A percentile compares a stretch with the other conserved stretches of the same genome.
phyloP scores from a whole-genome alignment of 2,888 invertebrate genomes.

The Plemyria rubiginata region DNA sequence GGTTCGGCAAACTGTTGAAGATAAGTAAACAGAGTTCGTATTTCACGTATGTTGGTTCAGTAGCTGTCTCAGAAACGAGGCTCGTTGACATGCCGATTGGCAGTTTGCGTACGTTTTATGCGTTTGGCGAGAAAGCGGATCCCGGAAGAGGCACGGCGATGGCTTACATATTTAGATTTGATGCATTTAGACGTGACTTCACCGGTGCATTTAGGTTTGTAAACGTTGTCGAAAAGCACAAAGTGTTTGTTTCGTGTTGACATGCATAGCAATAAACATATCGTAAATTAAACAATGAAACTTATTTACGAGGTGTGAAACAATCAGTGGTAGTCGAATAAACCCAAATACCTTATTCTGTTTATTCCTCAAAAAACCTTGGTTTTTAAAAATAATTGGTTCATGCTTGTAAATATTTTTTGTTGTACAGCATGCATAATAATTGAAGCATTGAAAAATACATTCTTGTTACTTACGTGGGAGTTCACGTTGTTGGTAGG shows the following conservation, averaged over 20 bases:
- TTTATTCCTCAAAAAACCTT: not conserved
- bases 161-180: slow-evolving; percentile 74
- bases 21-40: slow-evolving; percentile 63
- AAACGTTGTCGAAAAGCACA: slow-evolving; percentile 45
- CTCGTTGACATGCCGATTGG: slow-evolving; percentile 74
- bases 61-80: slow-evolving; percentile 56
- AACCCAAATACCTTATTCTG: slow-evolving; percentile 30
- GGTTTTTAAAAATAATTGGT: slow-evolving; percentile 2
- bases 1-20: slow-evolving; percentile 65
- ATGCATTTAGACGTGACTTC: slow-evolving; percentile 80
- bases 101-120: slow-evolving; percentile 76
- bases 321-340: slow-evolving; percentile 33
- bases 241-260: slow-evolving; percentile 41
- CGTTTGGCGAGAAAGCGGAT: slow-evolving; percentile 75
- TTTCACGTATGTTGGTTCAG: slow-evolving; percentile 65
- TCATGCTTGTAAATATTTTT: slow-evolving; percentile 18
- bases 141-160: slow-evolving; percentile 71
- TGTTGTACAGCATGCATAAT: slow-evolving; percentile 23
- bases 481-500: slow-evolving; percentile 81
- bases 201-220: slow-evolving; percentile 62
- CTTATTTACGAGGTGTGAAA: slow-evolving; percentile 40
- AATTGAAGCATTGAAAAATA: not conserved
- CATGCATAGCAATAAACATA: slow-evolving; percentile 40
- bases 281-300: slow-evolving; percentile 35
- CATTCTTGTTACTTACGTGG: slow-evolving; percentile 66